Conservation (phyloP, 2,797 vertebrate species). For the Amniataba percoides region DNA sequence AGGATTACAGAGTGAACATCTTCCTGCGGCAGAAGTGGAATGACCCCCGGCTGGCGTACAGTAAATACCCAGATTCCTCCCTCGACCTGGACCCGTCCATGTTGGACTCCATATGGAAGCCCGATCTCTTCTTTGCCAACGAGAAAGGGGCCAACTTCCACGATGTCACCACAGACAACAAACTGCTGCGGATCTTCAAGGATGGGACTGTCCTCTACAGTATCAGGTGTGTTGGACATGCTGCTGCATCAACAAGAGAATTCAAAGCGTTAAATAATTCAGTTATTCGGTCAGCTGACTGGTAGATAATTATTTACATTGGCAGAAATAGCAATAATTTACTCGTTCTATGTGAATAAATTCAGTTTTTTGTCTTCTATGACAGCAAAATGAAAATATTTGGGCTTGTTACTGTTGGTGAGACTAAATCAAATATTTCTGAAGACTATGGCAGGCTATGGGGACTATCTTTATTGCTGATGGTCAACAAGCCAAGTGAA, state of each 20-base stretch:
- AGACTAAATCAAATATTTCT: neutral
- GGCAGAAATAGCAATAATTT: neutral
- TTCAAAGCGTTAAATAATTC: neutral
- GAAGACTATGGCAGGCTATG: neutral
- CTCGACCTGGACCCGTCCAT: conserved; percentile 98
- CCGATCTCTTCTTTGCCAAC: conserved; percentile 98
- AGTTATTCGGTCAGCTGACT: neutral
- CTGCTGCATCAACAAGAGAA: neutral
- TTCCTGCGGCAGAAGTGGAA: conserved; percentile 99
- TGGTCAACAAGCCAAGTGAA: neutral
- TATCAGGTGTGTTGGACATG: conserved; percentile 88
- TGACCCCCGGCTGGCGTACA: conserved; percentile 95
- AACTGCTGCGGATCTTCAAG: conserved; percentile 97
- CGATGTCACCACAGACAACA: conserved; percentile 98
- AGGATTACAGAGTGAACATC: conserved; percentile 99
- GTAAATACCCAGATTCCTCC: conserved; percentile 96
- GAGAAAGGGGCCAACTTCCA: conserved; percentile 99
- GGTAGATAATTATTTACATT: no score
- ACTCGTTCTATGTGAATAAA: neutral
- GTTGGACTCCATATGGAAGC: conserved; percentile 99
- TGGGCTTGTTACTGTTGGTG: neutral
- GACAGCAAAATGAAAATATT: neutral
- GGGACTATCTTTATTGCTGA: neutral
- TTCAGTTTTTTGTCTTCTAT: neutral
- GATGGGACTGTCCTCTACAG: conserved; percentile 97